Percentiles rank a stretch among this genome's conserved stretches.
Conservation (phyloP, 2,113 vertebrate genomes). For the Pseudolaguvia tuberculata region DNA sequence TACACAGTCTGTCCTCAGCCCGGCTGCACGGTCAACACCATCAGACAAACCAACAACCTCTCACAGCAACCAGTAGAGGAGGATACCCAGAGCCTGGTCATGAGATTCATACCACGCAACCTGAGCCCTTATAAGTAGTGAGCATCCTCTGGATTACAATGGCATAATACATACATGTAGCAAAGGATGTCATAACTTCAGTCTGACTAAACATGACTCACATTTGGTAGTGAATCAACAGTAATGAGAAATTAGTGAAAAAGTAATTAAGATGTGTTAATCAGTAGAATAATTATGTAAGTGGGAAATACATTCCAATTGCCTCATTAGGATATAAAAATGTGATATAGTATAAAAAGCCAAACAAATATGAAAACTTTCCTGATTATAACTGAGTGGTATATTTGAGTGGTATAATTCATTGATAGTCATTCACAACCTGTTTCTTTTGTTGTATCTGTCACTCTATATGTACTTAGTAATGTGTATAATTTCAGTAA, state of each 20-base stretch:
- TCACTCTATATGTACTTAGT: background rate
- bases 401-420: background rate
- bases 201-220: background rate
- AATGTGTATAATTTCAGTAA: background rate
- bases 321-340: no score
- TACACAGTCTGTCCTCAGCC: conserved; percentile 75
- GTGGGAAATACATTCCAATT: background rate
- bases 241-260: background rate
- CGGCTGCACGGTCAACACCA: conserved; percentile 73
- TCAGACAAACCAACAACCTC: conserved; percentile 81
- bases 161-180: no score
- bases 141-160: background rate
- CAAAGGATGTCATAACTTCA: background rate
- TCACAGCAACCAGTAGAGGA: conserved; percentile 81
- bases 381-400: background rate
- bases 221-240: background rate
- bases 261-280: background rate
- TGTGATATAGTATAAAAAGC: background rate
- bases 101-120: conserved; percentile 77
- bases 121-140: background rate
- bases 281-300: background rate
- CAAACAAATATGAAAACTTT: background rate
- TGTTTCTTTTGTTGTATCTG: background rate
- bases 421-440: background rate
- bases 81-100: conserved; percentile 66